phyloP scores from a whole-genome alignment of 2,797 vertebrate species.

The Bovichtus diacanthus region DNA sequence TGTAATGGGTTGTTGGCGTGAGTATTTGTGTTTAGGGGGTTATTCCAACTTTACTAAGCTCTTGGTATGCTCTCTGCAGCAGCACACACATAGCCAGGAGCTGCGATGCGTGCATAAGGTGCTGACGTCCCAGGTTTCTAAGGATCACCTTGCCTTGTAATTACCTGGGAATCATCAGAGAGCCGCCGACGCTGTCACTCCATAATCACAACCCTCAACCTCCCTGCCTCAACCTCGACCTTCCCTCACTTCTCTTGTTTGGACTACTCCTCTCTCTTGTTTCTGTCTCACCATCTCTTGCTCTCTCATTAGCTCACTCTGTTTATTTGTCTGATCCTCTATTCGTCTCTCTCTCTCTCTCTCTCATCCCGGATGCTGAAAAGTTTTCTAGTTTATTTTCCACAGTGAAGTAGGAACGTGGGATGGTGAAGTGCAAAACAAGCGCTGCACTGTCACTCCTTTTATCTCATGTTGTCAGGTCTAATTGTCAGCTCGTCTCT shows the following conservation, averaged over 20 bases:
- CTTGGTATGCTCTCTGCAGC: slow-evolving; percentile 17
- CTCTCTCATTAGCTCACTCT: slow-evolving; percentile 55
- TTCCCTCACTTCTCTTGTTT: slow-evolving; percentile 68
- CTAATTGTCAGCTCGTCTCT: slow-evolving; percentile 64
- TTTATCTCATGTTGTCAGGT: slow-evolving; percentile 34
- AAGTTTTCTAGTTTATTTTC: slow-evolving; percentile 13
- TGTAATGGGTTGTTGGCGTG: slow-evolving; percentile 37
- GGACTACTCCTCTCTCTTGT: slow-evolving; percentile 53
- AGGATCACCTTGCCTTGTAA: slow-evolving; percentile 91
- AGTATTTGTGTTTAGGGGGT: slow-evolving; percentile 7
- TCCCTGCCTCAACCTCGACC: slow-evolving; percentile 76
- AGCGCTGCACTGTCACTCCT: slow-evolving; percentile 4
- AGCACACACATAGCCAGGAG: slow-evolving; percentile 46
- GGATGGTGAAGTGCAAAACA: neutral
- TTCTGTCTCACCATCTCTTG: slow-evolving; percentile 36
- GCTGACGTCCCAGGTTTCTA: slow-evolving; percentile 84
- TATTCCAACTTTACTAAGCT: slow-evolving; percentile 46
- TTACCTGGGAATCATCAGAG: slow-evolving; percentile 90
- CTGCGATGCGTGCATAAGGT: slow-evolving; percentile 81
- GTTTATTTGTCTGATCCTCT: slow-evolving; percentile 50
- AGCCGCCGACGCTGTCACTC: slow-evolving; percentile 86
- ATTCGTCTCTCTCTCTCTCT: neutral
- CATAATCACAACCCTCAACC: slow-evolving; percentile 88
- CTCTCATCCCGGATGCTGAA: neutral
- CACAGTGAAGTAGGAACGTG: neutral